Conservation (phyloP, 2,113 vertebrate genomes). For the Odocoileus hemionus region DNA sequence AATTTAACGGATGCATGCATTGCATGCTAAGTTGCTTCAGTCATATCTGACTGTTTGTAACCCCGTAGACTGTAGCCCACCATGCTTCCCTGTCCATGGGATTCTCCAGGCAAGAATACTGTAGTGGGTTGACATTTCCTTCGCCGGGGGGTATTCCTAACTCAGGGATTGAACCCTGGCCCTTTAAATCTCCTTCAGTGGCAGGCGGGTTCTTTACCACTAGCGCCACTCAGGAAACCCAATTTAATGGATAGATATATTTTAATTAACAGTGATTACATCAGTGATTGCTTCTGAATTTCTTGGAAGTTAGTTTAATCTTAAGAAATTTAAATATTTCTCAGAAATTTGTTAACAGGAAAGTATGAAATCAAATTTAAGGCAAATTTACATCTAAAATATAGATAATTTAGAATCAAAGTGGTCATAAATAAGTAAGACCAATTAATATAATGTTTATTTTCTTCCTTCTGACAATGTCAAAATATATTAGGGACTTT, state of each 20-base stretch:
- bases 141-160: background rate
- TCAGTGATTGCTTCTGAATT: background rate
- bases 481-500: background rate
- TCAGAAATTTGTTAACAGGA: background rate
- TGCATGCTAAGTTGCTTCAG: background rate
- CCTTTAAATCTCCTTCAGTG: background rate
- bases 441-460: background rate
- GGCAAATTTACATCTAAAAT: background rate
- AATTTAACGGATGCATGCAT: background rate
- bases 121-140: background rate
- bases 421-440: background rate
- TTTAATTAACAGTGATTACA: background rate
- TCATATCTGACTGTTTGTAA: background rate
- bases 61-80: background rate
- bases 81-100: background rate
- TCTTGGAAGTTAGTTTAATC: background rate
- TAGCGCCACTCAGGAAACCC: background rate
- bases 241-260: background rate
- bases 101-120: background rate
- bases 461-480: background rate
- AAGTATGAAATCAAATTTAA: conserved; percentile 11
- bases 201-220: background rate
- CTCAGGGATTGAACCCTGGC: background rate
- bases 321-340: conserved; percentile 22
- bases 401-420: conserved; percentile 15